Evolutionary conservation across 2,888 invertebrate species (phyloP), one percentile per base, ranked within the genome.

Genomic region (Rhamphomyia laevipes): DNA sequence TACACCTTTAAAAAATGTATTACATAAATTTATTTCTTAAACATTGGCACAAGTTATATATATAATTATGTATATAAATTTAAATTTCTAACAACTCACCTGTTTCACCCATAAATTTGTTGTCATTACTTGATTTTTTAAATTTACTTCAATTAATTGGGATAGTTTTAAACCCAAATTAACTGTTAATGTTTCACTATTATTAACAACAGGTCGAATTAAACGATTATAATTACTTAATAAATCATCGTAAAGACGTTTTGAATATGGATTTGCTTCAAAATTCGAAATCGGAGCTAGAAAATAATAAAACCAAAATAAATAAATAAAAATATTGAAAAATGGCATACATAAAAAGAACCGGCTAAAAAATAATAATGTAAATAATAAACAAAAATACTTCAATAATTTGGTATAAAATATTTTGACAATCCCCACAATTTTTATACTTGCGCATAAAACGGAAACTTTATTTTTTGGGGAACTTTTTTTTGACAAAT

Each of bases 211-310:
- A 0, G 96, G 96, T 49, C 96, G 76, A 53, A 95, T 95, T 47
- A 96, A 77, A 42, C 94, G 81, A 70, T 97, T 97, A 70, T 96
- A 96, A 72, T 94, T 92, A 62, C 90, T 89, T 44, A 99, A 78
- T 46, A 97, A 77, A 68, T 97, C 95, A 67, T 97, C 95, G 66
- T 95, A 97, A 0, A 97, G 80, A 21, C 96, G 77, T 66, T 95
- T 94, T 0, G 95, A 90, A 63, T 93, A 91, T 13, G 93, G 92
- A 71, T 93, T 94, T 0, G 89, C 91, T 72, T 90, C 88, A 49
- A 69, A 69, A 52, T 64, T 66, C 13, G 47, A 37, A 3, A 50
- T 43, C 9, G 42, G 42, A 15, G 18, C 40, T 40, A 18, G 11
- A 15, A n/a, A 7, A 16, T 16, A 37, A 17, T 15, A 37, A 37